Evolutionary conservation across 2,113 vertebrate species (phyloP).

Genomic region (Scartelaos histophorus): DNA sequence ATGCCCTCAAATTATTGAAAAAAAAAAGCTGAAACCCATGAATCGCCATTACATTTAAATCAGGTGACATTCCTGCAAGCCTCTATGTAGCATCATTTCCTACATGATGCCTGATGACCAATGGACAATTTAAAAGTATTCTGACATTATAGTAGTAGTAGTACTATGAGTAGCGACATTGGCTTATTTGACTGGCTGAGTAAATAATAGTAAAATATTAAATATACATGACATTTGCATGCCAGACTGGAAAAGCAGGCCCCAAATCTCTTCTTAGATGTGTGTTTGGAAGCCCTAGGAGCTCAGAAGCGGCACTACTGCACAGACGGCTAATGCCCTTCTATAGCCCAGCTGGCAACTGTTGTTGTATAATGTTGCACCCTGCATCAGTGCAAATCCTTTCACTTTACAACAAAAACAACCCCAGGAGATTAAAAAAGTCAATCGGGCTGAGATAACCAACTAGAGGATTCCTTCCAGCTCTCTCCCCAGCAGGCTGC

Average conservation of each 20-base stretch:
- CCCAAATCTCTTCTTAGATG: not conserved
- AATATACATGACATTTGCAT: not conserved
- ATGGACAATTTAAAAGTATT: no score
- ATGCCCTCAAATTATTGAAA: no score
- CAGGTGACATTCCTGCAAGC: no score
- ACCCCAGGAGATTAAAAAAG: conserved; percentile 59
- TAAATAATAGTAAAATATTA: not conserved
- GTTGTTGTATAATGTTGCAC: conserved; percentile 43
- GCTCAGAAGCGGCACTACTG: not conserved
- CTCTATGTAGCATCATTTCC: no score
- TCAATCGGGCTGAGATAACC: conserved; percentile 57
- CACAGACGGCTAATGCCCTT: conserved; percentile 29
- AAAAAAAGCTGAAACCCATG: no score
- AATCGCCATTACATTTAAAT: no score
- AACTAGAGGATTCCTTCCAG: conserved; percentile 64
- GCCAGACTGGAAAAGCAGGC: not conserved
- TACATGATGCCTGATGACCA: no score
- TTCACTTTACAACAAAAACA: conserved; percentile 49
- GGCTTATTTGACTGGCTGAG: not conserved
- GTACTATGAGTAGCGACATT: no score
- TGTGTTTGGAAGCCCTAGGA: not conserved
- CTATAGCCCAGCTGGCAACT: conserved; percentile 36
- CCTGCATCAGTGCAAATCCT: conserved; percentile 53
- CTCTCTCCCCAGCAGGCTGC: conserved; percentile 26
- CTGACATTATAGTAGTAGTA: no score